A percentile compares a stretch with the other conserved stretches of the same genome.
phyloP scores from a whole-genome alignment of 2,113 vertebrate genomes.

The Dascyllus trimaculatus region DNA sequence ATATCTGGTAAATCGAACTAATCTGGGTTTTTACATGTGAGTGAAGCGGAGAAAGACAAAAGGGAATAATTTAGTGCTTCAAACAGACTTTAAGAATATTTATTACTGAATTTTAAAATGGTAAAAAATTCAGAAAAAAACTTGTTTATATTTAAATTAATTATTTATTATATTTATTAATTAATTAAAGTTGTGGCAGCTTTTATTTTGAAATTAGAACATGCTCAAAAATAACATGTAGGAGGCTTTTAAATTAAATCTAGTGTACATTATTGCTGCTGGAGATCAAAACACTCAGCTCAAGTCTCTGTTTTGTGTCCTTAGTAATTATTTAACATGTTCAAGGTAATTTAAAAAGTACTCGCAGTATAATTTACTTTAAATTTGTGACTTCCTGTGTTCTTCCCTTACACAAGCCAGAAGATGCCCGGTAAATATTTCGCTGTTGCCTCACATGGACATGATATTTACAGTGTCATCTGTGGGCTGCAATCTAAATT shows the following conservation, averaged over 20 bases:
- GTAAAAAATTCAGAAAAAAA: not conserved
- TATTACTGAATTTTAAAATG: not conserved
- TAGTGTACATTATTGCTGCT: not conserved
- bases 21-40: not conserved
- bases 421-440: too few relatives aligned
- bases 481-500: conserved; percentile 25
- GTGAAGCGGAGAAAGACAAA: not conserved
- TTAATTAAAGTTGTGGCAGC: too few relatives aligned
- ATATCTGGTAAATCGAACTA: not conserved
- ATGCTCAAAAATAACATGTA: not conserved
- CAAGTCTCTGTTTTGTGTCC: not conserved
- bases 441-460: not conserved
- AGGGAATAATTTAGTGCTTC: too few relatives aligned
- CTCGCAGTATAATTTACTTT: not conserved
- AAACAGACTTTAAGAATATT: not conserved
- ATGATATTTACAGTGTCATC: conserved; percentile 7
- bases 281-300: not conserved
- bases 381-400: not conserved
- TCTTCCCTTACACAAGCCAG: conserved; percentile 9
- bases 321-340: not conserved
- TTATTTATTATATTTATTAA: not conserved
- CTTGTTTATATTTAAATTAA: not conserved
- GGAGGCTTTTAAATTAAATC: not conserved
- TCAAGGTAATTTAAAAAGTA: not conserved
- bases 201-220: conserved; percentile 2